Percentiles rank a stretch among this genome's conserved stretches.
phyloP scores from a whole-genome alignment of 2,888 invertebrate genomes.

The Eupelmus urozonus region DNA sequence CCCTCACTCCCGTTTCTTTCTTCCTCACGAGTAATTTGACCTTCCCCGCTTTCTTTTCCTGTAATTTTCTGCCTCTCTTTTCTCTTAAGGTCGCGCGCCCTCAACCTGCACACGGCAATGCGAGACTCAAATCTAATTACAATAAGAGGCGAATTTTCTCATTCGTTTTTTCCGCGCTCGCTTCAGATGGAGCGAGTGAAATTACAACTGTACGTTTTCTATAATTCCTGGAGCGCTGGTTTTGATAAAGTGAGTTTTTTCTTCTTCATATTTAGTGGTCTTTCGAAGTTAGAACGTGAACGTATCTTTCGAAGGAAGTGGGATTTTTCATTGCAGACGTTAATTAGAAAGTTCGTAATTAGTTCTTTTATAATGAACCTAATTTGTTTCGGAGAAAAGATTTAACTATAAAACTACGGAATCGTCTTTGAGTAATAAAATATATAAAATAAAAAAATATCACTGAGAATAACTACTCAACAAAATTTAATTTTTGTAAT shows the following conservation, averaged over 20 bases:
- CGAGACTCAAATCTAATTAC: conserved; percentile 55
- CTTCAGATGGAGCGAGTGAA: no score
- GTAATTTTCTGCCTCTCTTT: conserved; percentile 44
- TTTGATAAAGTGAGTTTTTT: background rate
- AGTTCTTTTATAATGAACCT: no score
- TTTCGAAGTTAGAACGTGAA: no score
- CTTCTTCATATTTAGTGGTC: background rate
- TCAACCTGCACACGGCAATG: conserved; percentile 9
- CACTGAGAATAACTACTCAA: no score
- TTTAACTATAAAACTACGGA: no score
- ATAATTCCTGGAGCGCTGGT: background rate
- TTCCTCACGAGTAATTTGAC: conserved; percentile 52
- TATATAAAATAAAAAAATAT: no score
- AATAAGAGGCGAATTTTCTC: conserved; percentile 33
- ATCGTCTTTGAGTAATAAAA: no score
- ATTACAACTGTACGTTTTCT: background rate
- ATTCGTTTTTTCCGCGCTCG: background rate
- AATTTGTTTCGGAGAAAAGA: no score
- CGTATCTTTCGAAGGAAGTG: background rate
- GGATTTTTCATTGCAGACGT: background rate
- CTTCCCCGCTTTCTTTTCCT: conserved; percentile 21
- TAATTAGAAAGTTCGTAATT: no score
- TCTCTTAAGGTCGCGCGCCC: background rate
- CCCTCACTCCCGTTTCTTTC: background rate
- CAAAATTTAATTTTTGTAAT: no score